Evolutionary conservation across 2,888 invertebrate genomes (phyloP).

Genomic region (Limnephilus rhombicus): DNA sequence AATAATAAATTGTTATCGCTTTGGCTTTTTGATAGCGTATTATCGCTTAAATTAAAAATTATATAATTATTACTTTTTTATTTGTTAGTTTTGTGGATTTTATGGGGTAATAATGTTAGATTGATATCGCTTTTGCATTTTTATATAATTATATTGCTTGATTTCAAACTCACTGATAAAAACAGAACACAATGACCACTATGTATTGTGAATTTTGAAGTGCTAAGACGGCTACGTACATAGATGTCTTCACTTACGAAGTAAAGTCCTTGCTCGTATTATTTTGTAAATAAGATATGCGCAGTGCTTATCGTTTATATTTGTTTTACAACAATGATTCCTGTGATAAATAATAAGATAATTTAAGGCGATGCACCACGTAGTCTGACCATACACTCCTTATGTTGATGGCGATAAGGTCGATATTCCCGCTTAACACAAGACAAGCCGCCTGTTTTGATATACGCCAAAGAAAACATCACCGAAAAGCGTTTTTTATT

Average conservation of each 20-base stretch:
- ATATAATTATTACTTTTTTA: neutral
- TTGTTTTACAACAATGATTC: neutral
- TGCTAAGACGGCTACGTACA: neutral
- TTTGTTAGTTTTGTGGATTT: neutral
- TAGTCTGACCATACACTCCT: no score
- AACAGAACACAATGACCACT: neutral
- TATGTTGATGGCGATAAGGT: no score
- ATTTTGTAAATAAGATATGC: neutral
- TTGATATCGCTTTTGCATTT: neutral
- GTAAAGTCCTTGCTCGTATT: neutral
- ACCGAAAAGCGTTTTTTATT: no score
- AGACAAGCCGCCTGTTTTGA: no score
- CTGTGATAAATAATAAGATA: neutral
- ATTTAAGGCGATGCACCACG: no score
- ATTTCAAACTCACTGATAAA: neutral
- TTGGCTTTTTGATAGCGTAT: neutral
- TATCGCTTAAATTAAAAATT: constrained; percentile 1
- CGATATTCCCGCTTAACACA: no score
- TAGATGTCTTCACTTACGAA: neutral
- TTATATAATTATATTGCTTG: neutral
- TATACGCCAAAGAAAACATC: no score
- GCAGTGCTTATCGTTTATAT: neutral
- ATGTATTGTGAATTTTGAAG: neutral
- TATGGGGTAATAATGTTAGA: neutral
- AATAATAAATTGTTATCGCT: neutral